Conservation (phyloP, 2,888 invertebrate genomes). For the Drymonia ruficornis region DNA sequence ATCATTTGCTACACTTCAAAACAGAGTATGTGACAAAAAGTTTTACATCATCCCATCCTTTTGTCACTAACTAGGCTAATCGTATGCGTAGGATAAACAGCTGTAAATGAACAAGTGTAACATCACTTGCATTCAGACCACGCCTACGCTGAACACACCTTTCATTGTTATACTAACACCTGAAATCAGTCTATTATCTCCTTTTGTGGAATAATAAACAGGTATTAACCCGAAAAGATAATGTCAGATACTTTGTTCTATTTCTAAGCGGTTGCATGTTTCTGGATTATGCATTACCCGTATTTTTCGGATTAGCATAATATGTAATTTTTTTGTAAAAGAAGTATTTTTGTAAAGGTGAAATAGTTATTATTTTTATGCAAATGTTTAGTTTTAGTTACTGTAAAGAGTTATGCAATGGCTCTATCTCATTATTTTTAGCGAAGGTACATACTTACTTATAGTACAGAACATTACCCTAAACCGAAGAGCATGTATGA, state of each 20-base stretch:
- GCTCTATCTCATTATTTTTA: too few species aligned
- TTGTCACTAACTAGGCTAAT: slow-evolving; percentile 48
- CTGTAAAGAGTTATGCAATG: too few species aligned
- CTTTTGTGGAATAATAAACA: slow-evolving; percentile 23
- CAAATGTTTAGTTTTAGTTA: too few species aligned
- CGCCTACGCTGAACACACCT: slow-evolving; percentile 23
- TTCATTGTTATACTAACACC: slow-evolving; percentile 22
- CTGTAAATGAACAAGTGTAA: slow-evolving; percentile 26
- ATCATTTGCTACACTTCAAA: slow-evolving; percentile 2
- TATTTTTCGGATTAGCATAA: not conserved
- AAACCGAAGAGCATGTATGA: too few species aligned
- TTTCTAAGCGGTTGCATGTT: slow-evolving; percentile 11
- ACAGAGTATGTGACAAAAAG: slow-evolving; percentile 7
- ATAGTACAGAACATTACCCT: too few species aligned
- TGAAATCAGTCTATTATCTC: slow-evolving; percentile 19
- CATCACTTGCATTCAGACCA: slow-evolving; percentile 18
- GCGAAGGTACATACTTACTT: too few species aligned
- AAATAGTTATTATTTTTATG: too few species aligned
- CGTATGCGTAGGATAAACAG: slow-evolving; percentile 47
- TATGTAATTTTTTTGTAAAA: too few species aligned
- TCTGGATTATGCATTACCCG: not conserved
- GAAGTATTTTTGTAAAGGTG: too few species aligned
- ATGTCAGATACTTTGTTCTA: slow-evolving; percentile 15
- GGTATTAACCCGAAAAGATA: slow-evolving; percentile 18
- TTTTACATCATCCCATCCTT: slow-evolving; percentile 36